Percentiles rank a stretch among this genome's conserved stretches.
These are phyloP conservation scores for Apaloderma vittatum DNA, from an alignment of 2,113 vertebrate species.

Conservation along the genomic window DNA sequence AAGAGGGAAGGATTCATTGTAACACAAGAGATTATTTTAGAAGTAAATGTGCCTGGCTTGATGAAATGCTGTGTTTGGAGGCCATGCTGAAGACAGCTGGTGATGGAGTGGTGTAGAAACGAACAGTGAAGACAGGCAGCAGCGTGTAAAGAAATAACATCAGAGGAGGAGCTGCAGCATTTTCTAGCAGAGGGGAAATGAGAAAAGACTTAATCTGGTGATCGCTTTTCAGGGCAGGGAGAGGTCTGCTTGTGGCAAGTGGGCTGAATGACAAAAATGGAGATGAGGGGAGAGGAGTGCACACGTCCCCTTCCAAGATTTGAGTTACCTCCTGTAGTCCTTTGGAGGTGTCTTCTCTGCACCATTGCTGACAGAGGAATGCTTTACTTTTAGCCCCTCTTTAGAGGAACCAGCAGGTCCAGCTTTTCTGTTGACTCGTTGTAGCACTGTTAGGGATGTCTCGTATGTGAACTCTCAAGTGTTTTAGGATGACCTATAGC, in stretches of 20 bases:
- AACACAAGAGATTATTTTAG: neutral
- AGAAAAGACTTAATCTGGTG: neutral
- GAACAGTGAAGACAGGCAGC: neutral
- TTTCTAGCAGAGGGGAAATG: neutral
- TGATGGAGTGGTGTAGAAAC: neutral
- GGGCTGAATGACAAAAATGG: neutral
- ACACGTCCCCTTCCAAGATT: neutral
- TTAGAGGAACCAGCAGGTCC: neutral
- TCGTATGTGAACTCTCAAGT: neutral
- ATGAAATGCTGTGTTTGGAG: neutral
- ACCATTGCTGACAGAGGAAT: neutral
- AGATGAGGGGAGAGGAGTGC: neutral
- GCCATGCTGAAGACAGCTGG: fast-evolving
- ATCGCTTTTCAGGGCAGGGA: neutral
- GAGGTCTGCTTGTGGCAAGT: fast-evolving
- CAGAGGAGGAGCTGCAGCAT: neutral
- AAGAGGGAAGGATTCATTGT: neutral
- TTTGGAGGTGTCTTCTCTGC: neutral
- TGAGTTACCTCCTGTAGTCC: neutral
- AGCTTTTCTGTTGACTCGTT: neutral
- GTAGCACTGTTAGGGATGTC: neutral
- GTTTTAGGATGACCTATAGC: neutral
- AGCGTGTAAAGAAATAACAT: neutral
- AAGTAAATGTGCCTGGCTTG: fast-evolving
- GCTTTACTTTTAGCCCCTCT: neutral